These are phyloP conservation scores for Crambe crambe DNA, from an alignment of 37 sponge, comb jelly and placozoan genomes.

Conservation along the genomic window DNA sequence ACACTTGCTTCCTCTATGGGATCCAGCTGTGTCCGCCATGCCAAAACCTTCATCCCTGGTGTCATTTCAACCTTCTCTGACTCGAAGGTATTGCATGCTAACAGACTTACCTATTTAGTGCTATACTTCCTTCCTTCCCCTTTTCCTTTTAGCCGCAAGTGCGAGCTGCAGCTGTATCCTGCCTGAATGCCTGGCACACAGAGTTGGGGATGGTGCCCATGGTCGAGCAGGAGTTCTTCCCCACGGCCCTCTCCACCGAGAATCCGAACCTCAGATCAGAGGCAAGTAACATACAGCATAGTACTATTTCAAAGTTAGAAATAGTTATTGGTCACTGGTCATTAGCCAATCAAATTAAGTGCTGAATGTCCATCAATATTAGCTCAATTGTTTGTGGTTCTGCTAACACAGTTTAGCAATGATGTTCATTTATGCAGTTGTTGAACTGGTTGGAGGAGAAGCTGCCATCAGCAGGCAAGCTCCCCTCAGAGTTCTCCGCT, in stretches of 20 bases:
- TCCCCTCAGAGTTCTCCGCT: constrained; percentile 59
- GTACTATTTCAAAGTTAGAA: no score
- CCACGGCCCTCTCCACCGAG: constrained; percentile 70
- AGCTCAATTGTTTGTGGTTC: no score
- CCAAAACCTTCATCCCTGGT: constrained; percentile 50
- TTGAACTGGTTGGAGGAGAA: constrained; percentile 83
- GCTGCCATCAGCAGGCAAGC: constrained; percentile 55
- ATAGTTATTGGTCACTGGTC: no score
- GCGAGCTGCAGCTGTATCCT: constrained; percentile 58
- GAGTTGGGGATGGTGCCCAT: constrained; percentile 52
- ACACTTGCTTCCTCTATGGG: constrained; percentile 84
- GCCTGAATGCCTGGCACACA: constrained; percentile 69
- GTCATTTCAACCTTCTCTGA: constrained; percentile 52
- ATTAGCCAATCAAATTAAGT: no score
- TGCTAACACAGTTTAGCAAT: no score
- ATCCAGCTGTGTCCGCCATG: constrained; percentile 44
- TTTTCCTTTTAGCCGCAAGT: constrained; percentile 61
- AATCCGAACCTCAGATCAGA: constrained; percentile 86
- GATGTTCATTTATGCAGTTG: constrained; percentile 39
- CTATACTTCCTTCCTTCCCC: neutral
- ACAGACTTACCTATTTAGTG: neutral
- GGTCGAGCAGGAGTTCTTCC: constrained; percentile 74
- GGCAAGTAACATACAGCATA: no score
- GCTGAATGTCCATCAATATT: no score
- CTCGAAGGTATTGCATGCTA: constrained; percentile 51